Base-by-base conservation (phyloP, 1,140 invertebrate species). In the Campoletis sonorensis region DNA sequence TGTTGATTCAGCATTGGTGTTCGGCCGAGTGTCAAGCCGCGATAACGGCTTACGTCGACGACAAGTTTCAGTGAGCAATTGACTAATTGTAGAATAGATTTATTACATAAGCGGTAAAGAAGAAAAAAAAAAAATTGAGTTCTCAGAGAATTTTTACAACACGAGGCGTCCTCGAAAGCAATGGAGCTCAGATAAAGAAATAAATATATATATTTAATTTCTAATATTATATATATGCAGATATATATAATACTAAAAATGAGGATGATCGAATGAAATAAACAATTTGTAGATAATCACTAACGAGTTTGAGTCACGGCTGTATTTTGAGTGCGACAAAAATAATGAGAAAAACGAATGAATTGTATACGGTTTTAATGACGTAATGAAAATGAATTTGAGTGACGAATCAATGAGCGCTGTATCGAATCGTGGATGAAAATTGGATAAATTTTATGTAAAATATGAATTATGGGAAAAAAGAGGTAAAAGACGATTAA, bases 1-100 rank as follows among this genome's bases (percentile, higher is more conserved):
- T 94, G 16, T 90, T 96, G 27, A 89, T 94, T 15, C 92, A 95
- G 61, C 94, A 95, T 81, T 96, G 95, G 95, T 92, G 91, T 79
- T 94, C 93, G n/a, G 80, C 88, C 1, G 94, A 95, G 85, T 95
- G 94, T 89, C 94, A 95, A 86, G 83, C 88, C 81, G 88, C 89
- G 78, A 91, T 92, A 81, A 89, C 90, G 85, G 86, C 84, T 80
- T 92, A 91, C 61, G 85, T 92, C 18, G 88, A 91, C n/a, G 91
- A 89, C 54, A 90, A 91, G 77, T 84, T 90, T 80, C 86, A 89
- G 68, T 89, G 84, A 89, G 40, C 26, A 81, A 30, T 15, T 45
- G 37, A 33, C 21, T 23, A 70, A 79, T 67, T 67, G 23, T 13
- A 67, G 61, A 15, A 67, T 67, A 67, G 4, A 67, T 23, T 67